A percentile compares a stretch with the other conserved stretches of the same genome.
These are phyloP conservation scores for Copidosoma aretas DNA, from an alignment of 2,888 invertebrate species.

Conservation along the genomic window DNA sequence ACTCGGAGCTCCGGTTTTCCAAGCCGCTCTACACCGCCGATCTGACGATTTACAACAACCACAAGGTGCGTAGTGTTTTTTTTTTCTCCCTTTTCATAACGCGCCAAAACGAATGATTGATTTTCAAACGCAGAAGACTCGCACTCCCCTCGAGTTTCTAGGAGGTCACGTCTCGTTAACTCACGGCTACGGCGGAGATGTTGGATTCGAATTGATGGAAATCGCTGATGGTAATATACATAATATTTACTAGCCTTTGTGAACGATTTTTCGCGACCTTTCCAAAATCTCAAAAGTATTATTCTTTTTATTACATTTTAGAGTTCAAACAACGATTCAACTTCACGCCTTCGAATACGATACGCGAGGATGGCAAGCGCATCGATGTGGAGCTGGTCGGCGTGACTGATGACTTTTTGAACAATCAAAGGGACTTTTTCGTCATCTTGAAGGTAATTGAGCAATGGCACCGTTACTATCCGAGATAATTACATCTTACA, in stretches of 20 bases:
- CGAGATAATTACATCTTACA: no score
- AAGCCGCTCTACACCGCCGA: slow-evolving; percentile 44
- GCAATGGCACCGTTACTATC: no score
- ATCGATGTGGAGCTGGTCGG: neutral
- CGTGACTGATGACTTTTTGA: neutral
- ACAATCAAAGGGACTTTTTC: neutral
- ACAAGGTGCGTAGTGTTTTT: neutral
- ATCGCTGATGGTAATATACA: no score
- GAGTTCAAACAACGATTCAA: slow-evolving; percentile 21
- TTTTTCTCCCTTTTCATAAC: neutral
- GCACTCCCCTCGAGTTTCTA: no score
- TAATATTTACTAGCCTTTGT: no score
- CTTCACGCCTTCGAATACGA: neutral
- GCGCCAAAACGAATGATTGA: no score
- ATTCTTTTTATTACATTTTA: neutral
- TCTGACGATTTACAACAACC: slow-evolving; percentile 10
- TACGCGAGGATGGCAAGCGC: neutral
- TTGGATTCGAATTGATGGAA: no score
- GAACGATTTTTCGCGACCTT: neutral
- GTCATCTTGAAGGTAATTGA: slow-evolving; percentile 3
- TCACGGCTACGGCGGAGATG: no score
- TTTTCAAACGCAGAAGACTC: no score
- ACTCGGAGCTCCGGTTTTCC: slow-evolving; percentile 42
- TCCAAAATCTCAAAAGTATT: no score
- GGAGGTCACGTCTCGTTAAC: no score